Evolutionary conservation across 1,140 invertebrate species (phyloP), one percentile per base, ranked within the genome.

Genomic region (Pissodes strobi): DNA sequence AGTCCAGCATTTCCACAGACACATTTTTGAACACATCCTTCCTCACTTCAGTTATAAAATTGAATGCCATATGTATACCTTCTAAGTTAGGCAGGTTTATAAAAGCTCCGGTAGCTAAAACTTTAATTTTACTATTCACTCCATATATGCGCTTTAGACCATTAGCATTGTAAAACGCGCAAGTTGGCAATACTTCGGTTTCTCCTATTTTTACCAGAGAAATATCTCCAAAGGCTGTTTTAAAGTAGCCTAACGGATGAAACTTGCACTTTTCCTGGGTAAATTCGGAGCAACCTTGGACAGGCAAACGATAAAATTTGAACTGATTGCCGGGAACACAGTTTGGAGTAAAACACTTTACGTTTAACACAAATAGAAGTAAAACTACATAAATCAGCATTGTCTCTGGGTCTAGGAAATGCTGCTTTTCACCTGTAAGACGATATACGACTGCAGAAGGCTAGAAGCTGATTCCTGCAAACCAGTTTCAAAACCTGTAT

Each of bases 221-320:
- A 6, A 18, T 10, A 41, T 23, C 2, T 41, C 53, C 53, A 8
- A 17, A 10, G 53, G n/a, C n/a, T n/a, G 10, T 10, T 18, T 55
- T 12, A 23, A 41, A 56, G 10, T 41, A 41, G 1, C 53, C 53
- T 4, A 12, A 17, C 17, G 10, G n/a, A 17, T 21, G 3, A 15
- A 41, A 41, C 4, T 15, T 21, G 18, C 53, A 56, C 21, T n/a
- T 23, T 17, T 56, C 15, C 8, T n/a, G 6, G 10, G 13, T 25
- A 23, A 8, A 19, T 27, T 39, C 21, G 2, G 37, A 41, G n/a
- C 53, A 56, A 22, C 3, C 53, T 4, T 56, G 27, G 2, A 56
- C 39, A 17, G 53, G 53, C 21, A 56, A 56, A 41, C 9, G 12
- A n/a, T 56, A 56, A 41, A 39, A 39, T 41, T 38, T 38, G n/a